Evolutionary conservation across 1,140 invertebrate species (phyloP).

Genomic region (Melipona quadrifasciata): DNA sequence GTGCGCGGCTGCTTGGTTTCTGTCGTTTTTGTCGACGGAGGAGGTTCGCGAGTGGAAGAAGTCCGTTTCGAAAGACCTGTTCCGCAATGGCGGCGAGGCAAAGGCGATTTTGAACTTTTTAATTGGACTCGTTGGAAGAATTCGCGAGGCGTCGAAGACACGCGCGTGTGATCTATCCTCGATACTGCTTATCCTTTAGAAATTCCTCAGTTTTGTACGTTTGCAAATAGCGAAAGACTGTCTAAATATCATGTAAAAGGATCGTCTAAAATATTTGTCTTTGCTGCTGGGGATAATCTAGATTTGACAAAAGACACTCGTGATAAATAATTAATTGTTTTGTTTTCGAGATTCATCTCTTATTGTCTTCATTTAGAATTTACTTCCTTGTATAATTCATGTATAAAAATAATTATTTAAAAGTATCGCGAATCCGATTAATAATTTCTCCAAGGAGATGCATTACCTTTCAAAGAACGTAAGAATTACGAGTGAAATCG

Average conservation of each 20-base stretch:
- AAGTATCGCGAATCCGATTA: not conserved
- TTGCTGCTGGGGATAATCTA: not conserved
- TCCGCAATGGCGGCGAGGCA: slow-evolving; percentile 3
- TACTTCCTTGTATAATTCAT: not conserved
- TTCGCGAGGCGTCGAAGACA: not conserved
- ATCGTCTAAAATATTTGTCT: too few species aligned
- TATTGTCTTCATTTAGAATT: too few species aligned
- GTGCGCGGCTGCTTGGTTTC: not conserved
- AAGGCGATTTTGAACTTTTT: not conserved
- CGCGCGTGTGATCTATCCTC: not conserved
- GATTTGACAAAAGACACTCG: not conserved
- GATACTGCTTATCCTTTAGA: not conserved
- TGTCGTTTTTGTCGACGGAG: not conserved
- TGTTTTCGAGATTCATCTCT: not conserved
- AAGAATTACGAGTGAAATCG: not conserved
- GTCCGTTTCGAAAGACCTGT: not conserved
- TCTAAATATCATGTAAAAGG: too few species aligned
- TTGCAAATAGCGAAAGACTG: not conserved
- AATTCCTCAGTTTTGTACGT: not conserved
- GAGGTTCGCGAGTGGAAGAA: not conserved
- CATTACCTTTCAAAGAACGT: too few species aligned
- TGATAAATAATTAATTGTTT: not conserved
- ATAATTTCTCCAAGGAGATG: not conserved
- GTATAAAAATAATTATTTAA: not conserved
- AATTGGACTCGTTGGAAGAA: slow-evolving; percentile 18